phyloP scores from a whole-genome alignment of 2,113 vertebrate genomes.

The Elachura formosa region DNA sequence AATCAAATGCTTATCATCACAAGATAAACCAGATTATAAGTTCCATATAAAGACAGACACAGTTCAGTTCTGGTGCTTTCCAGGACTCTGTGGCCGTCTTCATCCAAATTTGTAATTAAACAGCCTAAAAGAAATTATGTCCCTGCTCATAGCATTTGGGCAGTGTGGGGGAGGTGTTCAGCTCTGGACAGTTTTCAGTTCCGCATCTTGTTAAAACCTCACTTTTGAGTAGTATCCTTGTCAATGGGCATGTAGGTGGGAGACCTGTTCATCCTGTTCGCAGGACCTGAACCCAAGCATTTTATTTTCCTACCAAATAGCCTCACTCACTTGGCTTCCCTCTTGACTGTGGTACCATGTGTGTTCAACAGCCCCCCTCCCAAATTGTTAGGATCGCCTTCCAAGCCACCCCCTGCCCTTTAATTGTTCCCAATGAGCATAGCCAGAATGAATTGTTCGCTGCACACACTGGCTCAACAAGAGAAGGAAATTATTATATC shows the following conservation, averaged over 20 bases:
- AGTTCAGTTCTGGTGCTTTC: not conserved
- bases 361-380: not conserved
- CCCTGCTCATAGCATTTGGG: not conserved
- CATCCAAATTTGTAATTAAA: not conserved
- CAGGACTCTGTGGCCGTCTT: not conserved
- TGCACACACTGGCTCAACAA: not conserved
- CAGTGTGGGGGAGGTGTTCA: not conserved
- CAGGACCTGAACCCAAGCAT: not conserved
- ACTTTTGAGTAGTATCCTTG: not conserved
- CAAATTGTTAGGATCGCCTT: constrained; percentile 64
- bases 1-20: not conserved
- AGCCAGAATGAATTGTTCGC: constrained; percentile 73
- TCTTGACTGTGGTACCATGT: not conserved
- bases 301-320: not conserved
- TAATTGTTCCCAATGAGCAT: constrained; percentile 77
- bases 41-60: not conserved
- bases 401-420: constrained; percentile 69
- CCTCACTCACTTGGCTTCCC: not conserved
- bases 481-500: not conserved
- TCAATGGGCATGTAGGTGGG: fast-evolving
- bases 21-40: not conserved
- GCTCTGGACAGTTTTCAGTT: not conserved
- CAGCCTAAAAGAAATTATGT: not conserved
- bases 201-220: not conserved
- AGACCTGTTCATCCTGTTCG: not conserved